These are phyloP conservation scores for Lasioglossum baleicum DNA, from an alignment of 1,140 invertebrate species.

Conservation along the genomic window DNA sequence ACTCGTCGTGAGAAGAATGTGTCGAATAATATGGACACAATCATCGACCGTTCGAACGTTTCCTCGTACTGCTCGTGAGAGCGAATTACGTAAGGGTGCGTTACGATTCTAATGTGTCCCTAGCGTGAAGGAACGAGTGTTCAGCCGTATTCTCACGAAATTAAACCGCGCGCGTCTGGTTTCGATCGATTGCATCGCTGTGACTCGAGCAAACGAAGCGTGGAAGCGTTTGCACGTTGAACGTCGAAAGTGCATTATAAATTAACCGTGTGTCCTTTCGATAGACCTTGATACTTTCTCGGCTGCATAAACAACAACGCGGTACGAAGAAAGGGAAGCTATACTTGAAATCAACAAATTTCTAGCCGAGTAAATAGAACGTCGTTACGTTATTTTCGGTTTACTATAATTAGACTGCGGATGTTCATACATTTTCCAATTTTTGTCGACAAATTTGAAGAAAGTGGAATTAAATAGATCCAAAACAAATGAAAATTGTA, in stretches of 20 bases:
- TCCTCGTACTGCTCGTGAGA: background rate
- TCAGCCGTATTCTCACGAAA: slow-evolving; percentile 5
- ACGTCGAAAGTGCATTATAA: background rate
- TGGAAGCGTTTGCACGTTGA: background rate
- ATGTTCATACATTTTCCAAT: too few relatives aligned
- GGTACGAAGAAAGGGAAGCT: background rate
- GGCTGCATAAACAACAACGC: background rate
- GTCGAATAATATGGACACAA: background rate
- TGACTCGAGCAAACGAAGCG: background rate
- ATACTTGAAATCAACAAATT: too few relatives aligned
- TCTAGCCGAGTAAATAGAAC: too few relatives aligned
- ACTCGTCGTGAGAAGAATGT: background rate
- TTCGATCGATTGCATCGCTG: background rate
- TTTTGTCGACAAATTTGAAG: too few relatives aligned
- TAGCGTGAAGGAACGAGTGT: background rate
- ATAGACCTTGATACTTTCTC: background rate
- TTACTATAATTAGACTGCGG: too few relatives aligned
- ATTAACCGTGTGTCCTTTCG: background rate
- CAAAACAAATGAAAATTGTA: too few relatives aligned
- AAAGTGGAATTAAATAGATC: too few relatives aligned
- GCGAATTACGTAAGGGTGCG: background rate
- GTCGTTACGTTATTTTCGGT: too few relatives aligned
- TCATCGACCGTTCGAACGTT: background rate
- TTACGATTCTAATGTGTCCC: background rate
- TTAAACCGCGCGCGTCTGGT: background rate